Conservation (phyloP, 2,797 vertebrate species). For the Pterois miles region DNA sequence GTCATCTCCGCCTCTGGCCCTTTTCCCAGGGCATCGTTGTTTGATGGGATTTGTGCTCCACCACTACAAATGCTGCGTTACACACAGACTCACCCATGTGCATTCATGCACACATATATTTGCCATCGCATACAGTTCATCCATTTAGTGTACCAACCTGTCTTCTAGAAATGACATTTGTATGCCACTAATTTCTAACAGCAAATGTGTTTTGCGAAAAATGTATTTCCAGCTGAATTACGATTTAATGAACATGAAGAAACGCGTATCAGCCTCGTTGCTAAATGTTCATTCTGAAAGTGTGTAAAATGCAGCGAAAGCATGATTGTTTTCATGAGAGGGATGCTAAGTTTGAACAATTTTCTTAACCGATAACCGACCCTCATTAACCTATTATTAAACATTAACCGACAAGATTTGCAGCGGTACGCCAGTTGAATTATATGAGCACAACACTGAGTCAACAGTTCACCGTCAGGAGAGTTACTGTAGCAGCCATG, state of each 20-base stretch:
- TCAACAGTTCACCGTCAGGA: too few relatives aligned
- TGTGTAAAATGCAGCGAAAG: neutral
- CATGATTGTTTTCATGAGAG: neutral
- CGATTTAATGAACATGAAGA: neutral
- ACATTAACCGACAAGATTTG: too few relatives aligned
- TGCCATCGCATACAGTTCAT: slow-evolving; percentile 20
- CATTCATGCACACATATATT: slow-evolving; percentile 24
- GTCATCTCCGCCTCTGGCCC: slow-evolving; percentile 79
- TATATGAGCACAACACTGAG: too few relatives aligned
- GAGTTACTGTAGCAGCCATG: too few relatives aligned
- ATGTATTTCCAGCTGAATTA: neutral
- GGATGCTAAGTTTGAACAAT: too few relatives aligned
- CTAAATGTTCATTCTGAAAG: neutral
- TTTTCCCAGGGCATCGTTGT: slow-evolving; percentile 77
- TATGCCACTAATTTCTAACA: neutral
- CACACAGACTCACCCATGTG: slow-evolving; percentile 40
- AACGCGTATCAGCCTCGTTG: neutral
- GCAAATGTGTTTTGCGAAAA: neutral
- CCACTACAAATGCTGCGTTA: slow-evolving; percentile 70
- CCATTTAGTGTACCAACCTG: neutral
- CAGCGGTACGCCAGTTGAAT: too few relatives aligned
- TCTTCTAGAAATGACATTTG: neutral
- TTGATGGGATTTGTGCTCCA: slow-evolving; percentile 81
- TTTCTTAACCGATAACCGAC: too few relatives aligned
- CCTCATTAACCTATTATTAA: too few relatives aligned